Evolutionary conservation across 1,140 invertebrate genomes (phyloP).

Genomic region (Eufriesea mexicana): DNA sequence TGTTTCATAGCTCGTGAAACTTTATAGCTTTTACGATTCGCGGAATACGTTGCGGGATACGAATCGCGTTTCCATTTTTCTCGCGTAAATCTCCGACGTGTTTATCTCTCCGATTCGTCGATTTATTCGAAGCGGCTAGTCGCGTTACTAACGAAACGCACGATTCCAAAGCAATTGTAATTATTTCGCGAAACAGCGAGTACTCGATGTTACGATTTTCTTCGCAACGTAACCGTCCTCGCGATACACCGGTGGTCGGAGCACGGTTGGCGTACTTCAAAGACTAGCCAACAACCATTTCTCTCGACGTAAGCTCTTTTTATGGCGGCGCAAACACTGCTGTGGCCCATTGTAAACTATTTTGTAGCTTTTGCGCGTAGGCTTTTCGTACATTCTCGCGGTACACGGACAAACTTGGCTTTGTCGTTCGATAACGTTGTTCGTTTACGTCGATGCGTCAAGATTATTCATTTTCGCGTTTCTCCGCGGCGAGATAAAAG

Average conservation of each 20-base stretch:
- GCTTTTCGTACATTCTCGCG: background rate
- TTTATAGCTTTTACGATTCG: background rate
- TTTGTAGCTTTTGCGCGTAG: background rate
- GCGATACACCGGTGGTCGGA: background rate
- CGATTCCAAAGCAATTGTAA: background rate
- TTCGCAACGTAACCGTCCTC: background rate
- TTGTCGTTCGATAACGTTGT: too few relatives aligned
- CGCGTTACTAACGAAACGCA: background rate
- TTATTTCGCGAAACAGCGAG: background rate
- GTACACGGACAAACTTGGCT: background rate
- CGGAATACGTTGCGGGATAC: background rate
- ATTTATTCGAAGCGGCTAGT: background rate
- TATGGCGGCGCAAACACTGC: background rate
- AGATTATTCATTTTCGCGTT: too few relatives aligned
- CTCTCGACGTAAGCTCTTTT: background rate
- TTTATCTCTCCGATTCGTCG: background rate
- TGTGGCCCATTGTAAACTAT: slow-evolving; percentile 12
- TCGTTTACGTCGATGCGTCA: too few relatives aligned
- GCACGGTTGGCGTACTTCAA: background rate
- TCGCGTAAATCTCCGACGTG: background rate
- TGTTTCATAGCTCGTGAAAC: too few relatives aligned
- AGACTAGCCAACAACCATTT: background rate
- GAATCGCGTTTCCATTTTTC: background rate
- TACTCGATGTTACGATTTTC: background rate
- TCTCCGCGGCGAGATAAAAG: too few relatives aligned